Evolutionary conservation across 2,113 vertebrate species (phyloP), one percentile per base, ranked within the genome.

Genomic region (Clinocottus analis): DNA sequence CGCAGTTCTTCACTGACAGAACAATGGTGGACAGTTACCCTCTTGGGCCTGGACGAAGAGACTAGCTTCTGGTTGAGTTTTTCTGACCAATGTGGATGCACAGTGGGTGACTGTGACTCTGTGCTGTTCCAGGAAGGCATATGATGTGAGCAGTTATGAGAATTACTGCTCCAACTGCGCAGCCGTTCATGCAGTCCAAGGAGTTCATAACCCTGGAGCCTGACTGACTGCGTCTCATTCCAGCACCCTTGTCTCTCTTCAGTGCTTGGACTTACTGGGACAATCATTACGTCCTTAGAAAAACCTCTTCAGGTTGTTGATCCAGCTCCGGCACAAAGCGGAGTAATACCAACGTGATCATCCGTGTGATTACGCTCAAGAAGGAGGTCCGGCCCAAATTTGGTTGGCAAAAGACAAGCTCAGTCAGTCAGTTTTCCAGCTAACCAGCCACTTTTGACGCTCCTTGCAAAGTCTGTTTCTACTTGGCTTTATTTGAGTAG

Each of bases 101-200:
- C 59, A 63, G 41, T 41, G 35, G 47, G 23, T 51, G 33, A 35
- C 35, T 67, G 31, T 77, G 31, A 39, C 43, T 66, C 47, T 17
- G 12, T 56, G 63, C 77, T 72, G 53, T 45, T 69, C 53, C 35
- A 56, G 53, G 72, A 82, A 79, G 61, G 21, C 77, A 61, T 75
- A 56, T 53, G 55, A 84, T 75, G 56, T 41, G 66, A 64, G 21
- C 13, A 58, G 64, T 84, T 77, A 11, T 53, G 47, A 76, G 71
- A 83, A 31, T 19, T 73, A 71, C 68, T 72, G 63, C 49, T 79
- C 23, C n/a, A 77, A 77, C 80, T 84, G 70, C n/a, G 74, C 77
- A 78, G 74, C 77, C 75, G 60, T 75, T 78, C 70, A 65, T 71
- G 31, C 51, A 37, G 43, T 37, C 31, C 2, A 0, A 61, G 35